Percentiles rank a stretch among this genome's conserved stretches.
These are phyloP conservation scores for Tolypeutes matacus DNA, from an alignment of 2,797 vertebrate genomes.

Conservation along the genomic window DNA sequence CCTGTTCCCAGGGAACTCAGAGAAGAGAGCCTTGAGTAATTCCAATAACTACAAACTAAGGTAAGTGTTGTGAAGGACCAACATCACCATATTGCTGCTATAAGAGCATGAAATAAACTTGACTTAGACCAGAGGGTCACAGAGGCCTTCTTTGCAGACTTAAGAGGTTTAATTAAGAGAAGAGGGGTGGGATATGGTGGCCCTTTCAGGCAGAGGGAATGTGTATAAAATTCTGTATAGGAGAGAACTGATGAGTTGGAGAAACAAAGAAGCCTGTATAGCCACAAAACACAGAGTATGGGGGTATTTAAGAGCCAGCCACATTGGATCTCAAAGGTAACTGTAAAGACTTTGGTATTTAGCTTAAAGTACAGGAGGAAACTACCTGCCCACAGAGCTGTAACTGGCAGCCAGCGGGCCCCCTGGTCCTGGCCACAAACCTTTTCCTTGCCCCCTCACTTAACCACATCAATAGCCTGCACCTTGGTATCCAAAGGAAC, in stretches of 20 bases:
- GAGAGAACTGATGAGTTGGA: not conserved
- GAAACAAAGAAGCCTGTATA: not conserved
- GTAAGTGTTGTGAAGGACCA: not conserved
- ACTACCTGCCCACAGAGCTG: not conserved
- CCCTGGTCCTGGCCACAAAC: not conserved
- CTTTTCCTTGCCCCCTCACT: not conserved
- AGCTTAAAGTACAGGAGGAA: not conserved
- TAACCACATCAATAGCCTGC: not conserved
- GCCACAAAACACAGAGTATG: not conserved
- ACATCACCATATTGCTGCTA: not conserved
- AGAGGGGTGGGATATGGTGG: not conserved
- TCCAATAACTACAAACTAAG: not conserved
- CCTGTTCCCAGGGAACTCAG: not conserved
- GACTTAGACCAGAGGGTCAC: not conserved
- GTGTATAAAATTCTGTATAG: not conserved
- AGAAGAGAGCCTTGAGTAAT: not conserved
- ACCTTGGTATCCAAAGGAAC: not conserved
- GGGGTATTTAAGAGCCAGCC: not conserved
- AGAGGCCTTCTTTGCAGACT: not conserved
- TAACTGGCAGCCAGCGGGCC: not conserved
- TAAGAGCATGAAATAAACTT: not conserved
- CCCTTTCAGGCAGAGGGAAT: not conserved
- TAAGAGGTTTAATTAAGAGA: constrained; percentile 7
- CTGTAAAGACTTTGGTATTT: not conserved
- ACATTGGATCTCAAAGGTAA: not conserved